These are phyloP conservation scores for Drosophila tristis DNA, from an alignment of 1,140 invertebrate genomes.

Conservation along the genomic window DNA sequence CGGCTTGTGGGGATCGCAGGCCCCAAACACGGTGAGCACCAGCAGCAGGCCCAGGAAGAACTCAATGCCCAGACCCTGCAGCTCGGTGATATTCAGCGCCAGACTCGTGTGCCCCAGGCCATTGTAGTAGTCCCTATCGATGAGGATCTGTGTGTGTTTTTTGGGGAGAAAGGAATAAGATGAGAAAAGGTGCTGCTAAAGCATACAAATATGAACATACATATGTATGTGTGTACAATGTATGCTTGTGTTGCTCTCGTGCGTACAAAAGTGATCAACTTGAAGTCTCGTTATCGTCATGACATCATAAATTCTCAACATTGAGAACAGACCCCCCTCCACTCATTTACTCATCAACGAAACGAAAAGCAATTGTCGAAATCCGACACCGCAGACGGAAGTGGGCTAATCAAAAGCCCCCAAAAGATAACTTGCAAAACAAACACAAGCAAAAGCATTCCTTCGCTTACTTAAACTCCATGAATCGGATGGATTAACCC, in stretches of 20 bases:
- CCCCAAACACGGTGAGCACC: conserved; percentile 94
- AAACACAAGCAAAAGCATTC: too few relatives aligned
- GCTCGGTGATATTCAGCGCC: conserved; percentile 86
- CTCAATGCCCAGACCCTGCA: conserved; percentile 94
- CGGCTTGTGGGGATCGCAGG: conserved; percentile 89
- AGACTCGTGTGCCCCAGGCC: conserved; percentile 88
- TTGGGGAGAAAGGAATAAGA: not conserved
- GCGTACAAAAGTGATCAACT: not conserved
- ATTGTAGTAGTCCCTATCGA: conserved; percentile 86
- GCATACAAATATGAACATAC: too few relatives aligned
- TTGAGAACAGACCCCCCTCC: not conserved
- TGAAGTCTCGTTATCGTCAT: not conserved
- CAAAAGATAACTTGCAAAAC: not conserved
- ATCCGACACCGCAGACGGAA: conserved; percentile 16
- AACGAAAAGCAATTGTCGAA: conserved; percentile 3
- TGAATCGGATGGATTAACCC: not conserved
- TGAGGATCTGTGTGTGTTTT: conserved; percentile 85
- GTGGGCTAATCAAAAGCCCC: conserved; percentile 20
- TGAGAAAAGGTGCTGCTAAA: too few relatives aligned
- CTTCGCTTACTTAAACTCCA: not conserved
- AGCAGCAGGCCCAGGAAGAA: conserved; percentile 95
- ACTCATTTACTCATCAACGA: conserved; percentile 9
- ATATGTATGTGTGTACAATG: too few relatives aligned
- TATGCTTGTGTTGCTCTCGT: too few relatives aligned
- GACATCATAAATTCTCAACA: conserved; percentile 2